These are phyloP conservation scores for Furnarius figulus DNA, from an alignment of 2,113 vertebrate species.

Conservation along the genomic window DNA sequence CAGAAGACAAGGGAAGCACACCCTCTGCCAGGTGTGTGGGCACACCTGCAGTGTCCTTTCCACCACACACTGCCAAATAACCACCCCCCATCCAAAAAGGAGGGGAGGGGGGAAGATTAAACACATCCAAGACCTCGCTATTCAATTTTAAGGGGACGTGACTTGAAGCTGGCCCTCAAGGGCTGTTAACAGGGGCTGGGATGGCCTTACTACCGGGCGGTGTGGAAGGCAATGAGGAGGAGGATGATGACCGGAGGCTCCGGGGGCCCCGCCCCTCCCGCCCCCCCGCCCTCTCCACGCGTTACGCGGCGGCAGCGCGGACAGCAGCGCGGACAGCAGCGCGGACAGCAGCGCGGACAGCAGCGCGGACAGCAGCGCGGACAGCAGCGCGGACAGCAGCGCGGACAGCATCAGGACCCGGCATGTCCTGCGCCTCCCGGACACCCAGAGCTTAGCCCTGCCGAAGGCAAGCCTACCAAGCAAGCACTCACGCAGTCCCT, in stretches of 20 bases:
- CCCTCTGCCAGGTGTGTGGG: not conserved
- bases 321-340: too few species aligned
- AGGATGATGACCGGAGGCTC: too few species aligned
- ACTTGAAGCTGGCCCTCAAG: not conserved
- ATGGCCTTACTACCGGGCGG: too few species aligned
- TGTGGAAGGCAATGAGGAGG: too few species aligned
- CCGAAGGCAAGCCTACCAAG: not conserved
- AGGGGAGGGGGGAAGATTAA: too few species aligned
- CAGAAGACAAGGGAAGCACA: not conserved
- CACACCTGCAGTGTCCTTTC: not conserved
- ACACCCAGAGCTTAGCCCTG: not conserved
- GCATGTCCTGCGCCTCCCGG: not conserved
- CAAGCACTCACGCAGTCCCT: fast-evolving
- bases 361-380: too few species aligned
- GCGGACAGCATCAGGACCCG: too few species aligned
- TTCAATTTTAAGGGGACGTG: not conserved
- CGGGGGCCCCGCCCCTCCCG: too few species aligned
- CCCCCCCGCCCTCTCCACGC: too few species aligned
- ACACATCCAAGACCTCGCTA: not conserved
- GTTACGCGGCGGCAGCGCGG: too few species aligned
- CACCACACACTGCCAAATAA: not conserved
- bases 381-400: too few species aligned
- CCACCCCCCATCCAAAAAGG: not conserved
- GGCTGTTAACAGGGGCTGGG: not conserved
- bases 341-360: too few species aligned